Conservation (phyloP, 1,140 invertebrate genomes). For the Liolophura sinensis region DNA sequence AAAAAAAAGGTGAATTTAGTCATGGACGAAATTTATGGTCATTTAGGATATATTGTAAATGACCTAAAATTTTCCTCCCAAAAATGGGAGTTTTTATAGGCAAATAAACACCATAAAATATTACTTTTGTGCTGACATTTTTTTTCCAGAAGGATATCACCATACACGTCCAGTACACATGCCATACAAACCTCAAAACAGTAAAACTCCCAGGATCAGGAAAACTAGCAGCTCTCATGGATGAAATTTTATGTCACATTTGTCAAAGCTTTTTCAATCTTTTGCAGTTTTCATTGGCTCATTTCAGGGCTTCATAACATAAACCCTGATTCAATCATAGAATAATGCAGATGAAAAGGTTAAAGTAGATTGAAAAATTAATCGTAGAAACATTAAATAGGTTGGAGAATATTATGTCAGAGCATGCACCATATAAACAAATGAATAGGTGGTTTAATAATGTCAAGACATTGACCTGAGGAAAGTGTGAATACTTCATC, state of each 20-base stretch:
- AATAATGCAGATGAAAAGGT: no score
- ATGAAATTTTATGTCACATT: neutral
- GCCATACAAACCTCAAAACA: neutral
- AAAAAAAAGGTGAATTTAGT: no score
- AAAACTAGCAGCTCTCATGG: neutral
- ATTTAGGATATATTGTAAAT: no score
- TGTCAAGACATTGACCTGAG: neutral
- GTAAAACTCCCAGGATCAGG: neutral
- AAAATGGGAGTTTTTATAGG: no score
- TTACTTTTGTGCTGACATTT: neutral
- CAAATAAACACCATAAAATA: neutral
- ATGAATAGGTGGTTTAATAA: no score
- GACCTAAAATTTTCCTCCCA: no score
- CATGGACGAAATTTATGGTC: no score
- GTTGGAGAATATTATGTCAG: neutral
- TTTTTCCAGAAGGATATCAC: neutral
- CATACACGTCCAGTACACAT: neutral
- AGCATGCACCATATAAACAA: no score
- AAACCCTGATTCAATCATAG: no score
- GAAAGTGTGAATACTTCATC: no score
- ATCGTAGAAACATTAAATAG: neutral
- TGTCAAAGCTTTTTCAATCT: neutral
- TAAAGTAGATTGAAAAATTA: neutral
- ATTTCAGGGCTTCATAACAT: no score
- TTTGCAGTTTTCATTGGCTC: neutral